Evolutionary conservation across 2,797 vertebrate genomes (phyloP).

Genomic region (Loris lydekkerianus): DNA sequence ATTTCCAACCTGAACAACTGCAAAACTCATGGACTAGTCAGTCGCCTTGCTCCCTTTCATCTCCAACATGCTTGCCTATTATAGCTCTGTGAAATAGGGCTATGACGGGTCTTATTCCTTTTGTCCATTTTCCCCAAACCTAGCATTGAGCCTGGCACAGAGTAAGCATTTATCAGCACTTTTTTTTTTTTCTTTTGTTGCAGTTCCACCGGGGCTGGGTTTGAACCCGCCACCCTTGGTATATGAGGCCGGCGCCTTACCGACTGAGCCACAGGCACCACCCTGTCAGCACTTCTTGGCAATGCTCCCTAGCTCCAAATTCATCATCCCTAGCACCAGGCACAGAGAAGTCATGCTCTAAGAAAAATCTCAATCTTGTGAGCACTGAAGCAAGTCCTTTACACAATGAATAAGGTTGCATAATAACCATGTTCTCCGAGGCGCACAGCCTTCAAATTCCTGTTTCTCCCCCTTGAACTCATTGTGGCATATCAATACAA

Average conservation of each 20-base stretch:
- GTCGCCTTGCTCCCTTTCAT: not conserved
- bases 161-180: not conserved
- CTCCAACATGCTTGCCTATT: not conserved
- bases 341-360: not conserved
- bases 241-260: no score
- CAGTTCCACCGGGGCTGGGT: no score
- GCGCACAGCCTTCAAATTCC: not conserved
- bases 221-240: no score
- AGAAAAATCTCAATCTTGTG: constrained; percentile 1
- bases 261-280: no score
- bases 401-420: not conserved
- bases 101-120: not conserved
- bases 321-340: constrained; percentile 2
- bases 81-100: not conserved
- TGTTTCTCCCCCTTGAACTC: constrained; percentile 10
- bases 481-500: not conserved
- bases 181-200: not conserved
- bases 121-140: constrained; percentile 16
- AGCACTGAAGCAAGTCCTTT: not conserved
- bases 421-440: not conserved
- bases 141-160: not conserved
- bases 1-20: not conserved
- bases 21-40: constrained; percentile 28
- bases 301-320: constrained; percentile 4
- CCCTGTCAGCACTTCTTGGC: not conserved